A percentile compares a stretch with the other conserved stretches of the same genome.
phyloP scores from a whole-genome alignment of 1,140 invertebrate genomes.

The Diabrotica virgifera region DNA sequence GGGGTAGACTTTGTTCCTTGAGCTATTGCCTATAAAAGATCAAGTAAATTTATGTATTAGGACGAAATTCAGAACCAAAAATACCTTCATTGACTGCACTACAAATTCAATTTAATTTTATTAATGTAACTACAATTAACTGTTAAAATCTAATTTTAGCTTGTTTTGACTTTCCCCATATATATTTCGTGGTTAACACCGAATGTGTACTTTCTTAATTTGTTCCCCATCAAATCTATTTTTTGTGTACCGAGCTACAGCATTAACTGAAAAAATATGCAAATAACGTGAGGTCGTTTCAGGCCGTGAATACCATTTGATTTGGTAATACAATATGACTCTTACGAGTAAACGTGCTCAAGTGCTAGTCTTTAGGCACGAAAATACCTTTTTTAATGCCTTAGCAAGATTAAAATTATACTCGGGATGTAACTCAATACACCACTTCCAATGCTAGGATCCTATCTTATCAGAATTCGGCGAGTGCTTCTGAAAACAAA shows the following conservation, averaged over 20 bases:
- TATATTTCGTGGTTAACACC: no score
- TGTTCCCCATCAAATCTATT: no score
- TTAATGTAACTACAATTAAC: no score
- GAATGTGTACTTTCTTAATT: no score
- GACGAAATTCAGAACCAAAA: no score
- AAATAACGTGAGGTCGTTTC: constrained; percentile 2
- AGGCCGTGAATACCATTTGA: constrained; percentile 8
- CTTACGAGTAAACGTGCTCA: constrained; percentile 19
- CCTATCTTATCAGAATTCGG: constrained; percentile 14
- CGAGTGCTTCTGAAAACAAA: background rate
- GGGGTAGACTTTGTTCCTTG: no score
- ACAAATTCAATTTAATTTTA: no score
- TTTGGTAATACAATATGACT: constrained; percentile 17
- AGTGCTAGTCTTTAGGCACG: constrained; percentile 14
- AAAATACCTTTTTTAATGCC: constrained; percentile 17
- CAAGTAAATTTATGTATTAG: no score
- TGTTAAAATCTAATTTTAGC: no score
- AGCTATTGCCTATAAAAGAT: no score
- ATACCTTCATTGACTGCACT: no score
- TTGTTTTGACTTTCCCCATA: no score
- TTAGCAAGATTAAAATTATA: constrained; percentile 16
- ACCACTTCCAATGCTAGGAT: constrained; percentile 11
- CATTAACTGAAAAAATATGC: constrained; percentile 13
- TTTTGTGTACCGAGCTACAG: background rate
- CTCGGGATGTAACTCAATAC: constrained; percentile 18